Conservation (phyloP, 2,888 invertebrate species). For the Eristalis intricaria region DNA sequence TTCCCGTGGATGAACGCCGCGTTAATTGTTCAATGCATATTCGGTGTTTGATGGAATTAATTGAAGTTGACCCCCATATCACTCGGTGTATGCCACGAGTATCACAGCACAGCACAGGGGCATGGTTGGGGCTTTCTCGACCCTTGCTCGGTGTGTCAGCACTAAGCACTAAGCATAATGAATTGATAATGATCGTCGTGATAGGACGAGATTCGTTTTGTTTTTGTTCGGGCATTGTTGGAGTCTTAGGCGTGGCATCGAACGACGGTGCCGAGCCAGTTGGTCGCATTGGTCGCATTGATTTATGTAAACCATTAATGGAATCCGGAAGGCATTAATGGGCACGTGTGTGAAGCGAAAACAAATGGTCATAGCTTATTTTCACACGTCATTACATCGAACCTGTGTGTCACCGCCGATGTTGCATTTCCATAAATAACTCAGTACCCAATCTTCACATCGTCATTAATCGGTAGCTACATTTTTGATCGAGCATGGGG, state of each 20-base stretch:
- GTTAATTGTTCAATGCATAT: slow-evolving; percentile 67
- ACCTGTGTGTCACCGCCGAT: neutral
- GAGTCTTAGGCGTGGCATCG: slow-evolving; percentile 5
- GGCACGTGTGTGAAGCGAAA: slow-evolving; percentile 4
- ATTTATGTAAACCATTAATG: slow-evolving; percentile 58
- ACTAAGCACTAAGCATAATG: slow-evolving; percentile 55
- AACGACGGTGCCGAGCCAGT: neutral
- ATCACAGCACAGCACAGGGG: slow-evolving; percentile 4
- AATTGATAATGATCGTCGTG: slow-evolving; percentile 58
- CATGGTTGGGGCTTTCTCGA: slow-evolving; percentile 13
- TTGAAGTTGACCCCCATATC: slow-evolving; percentile 59
- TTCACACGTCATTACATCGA: slow-evolving; percentile 26
- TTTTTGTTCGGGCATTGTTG: neutral
- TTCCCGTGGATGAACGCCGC: slow-evolving; percentile 21
- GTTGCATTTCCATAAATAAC: neutral
- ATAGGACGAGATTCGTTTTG: slow-evolving; percentile 25
- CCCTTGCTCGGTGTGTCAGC: slow-evolving; percentile 51
- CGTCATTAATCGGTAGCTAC: too few species aligned
- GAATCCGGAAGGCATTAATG: slow-evolving; percentile 29
- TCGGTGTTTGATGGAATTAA: slow-evolving; percentile 53
- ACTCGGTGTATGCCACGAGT: slow-evolving; percentile 14
- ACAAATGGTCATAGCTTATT: slow-evolving; percentile 23
- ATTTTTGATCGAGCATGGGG: too few species aligned
- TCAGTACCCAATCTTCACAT: too few species aligned
- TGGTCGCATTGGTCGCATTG: slow-evolving; percentile 17